Evolutionary conservation across 2,797 vertebrate genomes (phyloP).

Genomic region (Amblyraja radiata): DNA sequence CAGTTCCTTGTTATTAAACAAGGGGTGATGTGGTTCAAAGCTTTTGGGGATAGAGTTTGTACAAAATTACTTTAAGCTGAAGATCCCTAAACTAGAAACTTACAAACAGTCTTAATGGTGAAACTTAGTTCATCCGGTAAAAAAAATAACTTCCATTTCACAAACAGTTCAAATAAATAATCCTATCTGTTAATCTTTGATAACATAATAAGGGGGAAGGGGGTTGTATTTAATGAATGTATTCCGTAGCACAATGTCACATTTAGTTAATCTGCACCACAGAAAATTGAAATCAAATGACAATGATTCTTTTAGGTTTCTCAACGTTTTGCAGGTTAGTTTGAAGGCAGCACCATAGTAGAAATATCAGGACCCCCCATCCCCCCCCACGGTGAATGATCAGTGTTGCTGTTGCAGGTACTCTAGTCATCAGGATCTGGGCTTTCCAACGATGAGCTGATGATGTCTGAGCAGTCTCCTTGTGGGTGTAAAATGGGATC

Average conservation of each 20-base stretch:
- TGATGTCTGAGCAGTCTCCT: constrained; percentile 68
- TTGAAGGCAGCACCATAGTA: constrained; percentile 29
- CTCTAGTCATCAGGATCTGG: constrained; percentile 61
- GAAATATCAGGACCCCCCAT: background rate
- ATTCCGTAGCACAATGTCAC: background rate
- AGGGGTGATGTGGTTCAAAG: background rate
- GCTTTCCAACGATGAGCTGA: constrained; percentile 57
- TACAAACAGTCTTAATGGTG: background rate
- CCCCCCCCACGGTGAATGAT: background rate
- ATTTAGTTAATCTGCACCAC: background rate
- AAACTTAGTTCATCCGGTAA: background rate
- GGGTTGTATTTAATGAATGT: background rate
- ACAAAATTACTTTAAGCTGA: background rate
- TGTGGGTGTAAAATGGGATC: constrained; percentile 97
- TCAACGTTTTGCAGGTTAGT: background rate
- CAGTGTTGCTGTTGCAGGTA: background rate
- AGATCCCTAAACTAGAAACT: background rate
- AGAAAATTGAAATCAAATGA: background rate
- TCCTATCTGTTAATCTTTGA: background rate
- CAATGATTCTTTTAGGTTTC: background rate
- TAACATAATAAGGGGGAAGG: background rate
- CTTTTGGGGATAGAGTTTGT: background rate
- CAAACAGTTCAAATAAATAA: background rate
- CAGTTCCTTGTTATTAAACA: background rate
- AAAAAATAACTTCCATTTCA: background rate